Evolutionary conservation across 2,113 vertebrate genomes (phyloP), one percentile per base, ranked within the genome.

Genomic region (Poecilia latipinna): DNA sequence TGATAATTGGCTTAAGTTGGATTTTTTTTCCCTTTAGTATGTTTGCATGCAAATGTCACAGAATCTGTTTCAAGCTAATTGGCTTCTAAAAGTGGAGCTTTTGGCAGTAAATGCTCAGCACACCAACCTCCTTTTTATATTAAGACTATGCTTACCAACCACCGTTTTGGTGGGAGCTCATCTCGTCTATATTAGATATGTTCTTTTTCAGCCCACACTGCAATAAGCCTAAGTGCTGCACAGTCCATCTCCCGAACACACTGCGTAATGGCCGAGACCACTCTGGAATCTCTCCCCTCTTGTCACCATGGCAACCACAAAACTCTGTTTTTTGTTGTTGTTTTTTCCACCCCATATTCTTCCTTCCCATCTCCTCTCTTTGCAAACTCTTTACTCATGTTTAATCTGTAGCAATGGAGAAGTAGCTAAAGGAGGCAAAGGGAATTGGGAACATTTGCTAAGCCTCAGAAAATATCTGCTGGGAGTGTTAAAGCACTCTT

Each of bases 141-240:
- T 82, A 73, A 17, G 31, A 24, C 68, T 24, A 29, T 65, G 77
- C 78, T 85, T 72, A 68, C 79, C 61, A 68, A 68, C 79, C 86
- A 83, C 87, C 80, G 88, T 91, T 89, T 92, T 88, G 88, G 83
- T 87, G 76, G 39, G 26, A 88, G 67, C 78, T 80, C 79, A 82
- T 88, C 88, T 87, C 39, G 65, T 81, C 76, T 83, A 74, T 87
- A 89, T 86, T 88, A 87, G 80, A 90, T 86, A 87, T 88, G 69
- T 72, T 83, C 85, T 67, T 79, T 80, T 89, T 80, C 77, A 85
- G 82, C 84, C 83, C 78, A 89, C 87, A 86, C 82, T 90, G 88
- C 91, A 90, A 92, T 91, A 91, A 87, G 89, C 81, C 71, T 86
- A 91, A 91, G 85, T 90, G 85, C 86, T 87, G 78, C 82, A 77